These are phyloP conservation scores for Pristionchus fissidentatus DNA, from an alignment of 2,888 invertebrate genomes.

Conservation along the genomic window DNA sequence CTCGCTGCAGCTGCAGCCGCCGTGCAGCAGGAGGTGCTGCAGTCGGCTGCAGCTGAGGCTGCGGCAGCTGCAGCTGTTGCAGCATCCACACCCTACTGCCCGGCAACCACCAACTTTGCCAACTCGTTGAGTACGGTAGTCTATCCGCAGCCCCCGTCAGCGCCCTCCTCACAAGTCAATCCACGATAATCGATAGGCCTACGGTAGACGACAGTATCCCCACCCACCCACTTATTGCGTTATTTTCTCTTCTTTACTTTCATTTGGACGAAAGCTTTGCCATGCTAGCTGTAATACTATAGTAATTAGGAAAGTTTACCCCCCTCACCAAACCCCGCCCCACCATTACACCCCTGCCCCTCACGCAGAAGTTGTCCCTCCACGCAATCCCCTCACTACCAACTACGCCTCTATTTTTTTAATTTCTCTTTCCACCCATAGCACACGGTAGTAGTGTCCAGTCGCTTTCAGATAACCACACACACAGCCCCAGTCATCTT, in stretches of 20 bases:
- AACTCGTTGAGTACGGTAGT: constrained; percentile 46
- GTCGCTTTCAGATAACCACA: no score
- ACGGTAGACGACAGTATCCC: neutral
- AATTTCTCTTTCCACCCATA: no score
- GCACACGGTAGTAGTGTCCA: constrained; percentile 24
- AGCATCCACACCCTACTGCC: neutral
- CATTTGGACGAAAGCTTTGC: constrained; percentile 38
- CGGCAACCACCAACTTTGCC: constrained; percentile 42
- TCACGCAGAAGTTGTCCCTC: constrained; percentile 19
- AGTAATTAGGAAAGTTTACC: neutral
- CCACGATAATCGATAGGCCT: neutral
- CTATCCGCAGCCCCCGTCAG: neutral
- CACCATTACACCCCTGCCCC: neutral
- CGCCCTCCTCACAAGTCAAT: neutral
- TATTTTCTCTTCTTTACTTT: neutral
- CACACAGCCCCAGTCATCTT: no score
- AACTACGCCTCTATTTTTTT: no score
- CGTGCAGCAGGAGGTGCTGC: neutral
- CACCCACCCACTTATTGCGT: neutral
- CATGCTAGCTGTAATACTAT: constrained; percentile 17
- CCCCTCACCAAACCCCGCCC: neutral
- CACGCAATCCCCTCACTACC: no score
- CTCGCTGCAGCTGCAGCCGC: constrained; percentile 2
- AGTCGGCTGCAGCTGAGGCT: neutral
- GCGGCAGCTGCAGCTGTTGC: neutral